phyloP scores from a whole-genome alignment of 2,888 invertebrate species.

The Malthinus flaveolus region DNA sequence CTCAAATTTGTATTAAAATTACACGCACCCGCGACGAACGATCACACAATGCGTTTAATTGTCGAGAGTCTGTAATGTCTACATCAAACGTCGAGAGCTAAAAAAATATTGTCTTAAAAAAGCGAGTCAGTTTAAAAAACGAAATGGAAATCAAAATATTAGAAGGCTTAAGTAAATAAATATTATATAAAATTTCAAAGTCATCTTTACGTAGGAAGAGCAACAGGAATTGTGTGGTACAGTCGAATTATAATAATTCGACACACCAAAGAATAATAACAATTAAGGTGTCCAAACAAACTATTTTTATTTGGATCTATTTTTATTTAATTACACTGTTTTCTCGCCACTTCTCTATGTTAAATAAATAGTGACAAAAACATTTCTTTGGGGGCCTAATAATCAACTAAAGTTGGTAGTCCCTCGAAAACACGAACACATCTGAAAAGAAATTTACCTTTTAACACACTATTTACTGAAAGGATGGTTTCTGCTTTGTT shows the following conservation, averaged over 20 bases:
- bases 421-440: too few relatives aligned
- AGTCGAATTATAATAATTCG: neutral
- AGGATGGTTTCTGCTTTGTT: too few relatives aligned
- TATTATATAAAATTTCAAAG: conserved; percentile 23
- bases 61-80: conserved; percentile 28
- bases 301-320: too few relatives aligned
- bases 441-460: too few relatives aligned
- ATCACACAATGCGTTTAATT: conserved; percentile 28
- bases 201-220: conserved; percentile 28
- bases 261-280: too few relatives aligned
- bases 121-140: conserved; percentile 19
- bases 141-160: conserved; percentile 30
- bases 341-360: too few relatives aligned
- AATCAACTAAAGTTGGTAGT: too few relatives aligned
- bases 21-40: neutral
- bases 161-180: conserved; percentile 28
- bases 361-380: too few relatives aligned
- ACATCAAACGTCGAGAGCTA: conserved; percentile 30
- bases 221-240: conserved; percentile 2
- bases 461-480: too few relatives aligned
- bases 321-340: too few relatives aligned
- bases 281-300: too few relatives aligned
- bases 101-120: conserved; percentile 31
- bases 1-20: conserved; percentile 3
- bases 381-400: too few relatives aligned